Base-by-base conservation (phyloP, 2,113 vertebrate genomes). In the Hemiprocne comata region DNA sequence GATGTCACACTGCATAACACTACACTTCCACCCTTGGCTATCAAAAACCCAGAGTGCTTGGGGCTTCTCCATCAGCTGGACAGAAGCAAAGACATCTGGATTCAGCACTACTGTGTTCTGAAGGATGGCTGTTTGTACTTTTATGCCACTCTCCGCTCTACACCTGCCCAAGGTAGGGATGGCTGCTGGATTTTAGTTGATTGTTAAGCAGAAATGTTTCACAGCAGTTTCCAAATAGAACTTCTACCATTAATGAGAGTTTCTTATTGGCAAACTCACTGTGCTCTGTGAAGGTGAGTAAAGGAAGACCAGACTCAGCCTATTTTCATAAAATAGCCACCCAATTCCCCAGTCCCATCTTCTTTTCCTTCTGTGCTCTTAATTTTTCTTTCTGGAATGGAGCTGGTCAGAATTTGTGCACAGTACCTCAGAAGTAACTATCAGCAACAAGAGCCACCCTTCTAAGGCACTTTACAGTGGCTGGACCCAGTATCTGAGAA, bases 121-220 rank as follows among this genome's bases (percentile, higher is more conserved):
- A 99, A 99, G 91, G 98, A 99, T 12, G 98, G 97, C 17, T 99
- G 99, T 76, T 97, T 99, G 65, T 99, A 98, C 88, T 97, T 99
- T 86, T 99, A 99, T 72, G 95, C 97, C 17, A 98, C 98, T 58
- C 99, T 99, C 64, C 98, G 98, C 1, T 98, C 99, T 40, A 99
- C 98, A 9, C 97, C 97, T 50, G 98, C 99, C 60, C 97, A 98
- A 77, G 99, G 99, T 99, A 98, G 3, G 93, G 50, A 57, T 3
- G 3, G 14, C 34, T 66, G 21, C 10, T 29, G 48, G 21, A 79
- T 70, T 72, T 79, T 28, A 34, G 23, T 29, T 66, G 20, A 33
- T 67, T 14, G 11, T 66, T 40, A 38, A 70, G 73, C 23, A 73
- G 20, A 81, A 78, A 78, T 64, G 11, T 65, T 51, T 71, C 36